phyloP scores from a whole-genome alignment of 2,113 vertebrate genomes.

The Ctenodactylus gundi region DNA sequence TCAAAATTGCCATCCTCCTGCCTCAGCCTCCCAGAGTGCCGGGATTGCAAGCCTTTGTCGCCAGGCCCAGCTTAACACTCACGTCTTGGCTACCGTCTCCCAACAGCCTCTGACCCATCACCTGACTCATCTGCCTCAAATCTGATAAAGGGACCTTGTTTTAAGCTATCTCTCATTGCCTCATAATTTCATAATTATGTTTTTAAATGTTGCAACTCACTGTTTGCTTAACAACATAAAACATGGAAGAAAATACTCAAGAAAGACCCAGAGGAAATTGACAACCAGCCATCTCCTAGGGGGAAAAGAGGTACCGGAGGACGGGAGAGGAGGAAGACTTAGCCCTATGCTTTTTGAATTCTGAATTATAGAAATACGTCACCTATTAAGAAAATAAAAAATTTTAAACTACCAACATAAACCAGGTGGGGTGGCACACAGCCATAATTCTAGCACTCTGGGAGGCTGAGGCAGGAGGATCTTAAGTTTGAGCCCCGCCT shows the following conservation, averaged over 20 bases:
- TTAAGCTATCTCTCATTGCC: not conserved
- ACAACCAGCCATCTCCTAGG: not conserved
- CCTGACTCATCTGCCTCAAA: not conserved
- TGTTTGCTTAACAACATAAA: not conserved
- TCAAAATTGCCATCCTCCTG: too few relatives aligned
- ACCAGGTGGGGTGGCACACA: not conserved
- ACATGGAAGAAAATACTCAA: not conserved
- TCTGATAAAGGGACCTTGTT: not conserved
- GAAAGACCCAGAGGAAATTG: not conserved
- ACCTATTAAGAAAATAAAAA: not conserved
- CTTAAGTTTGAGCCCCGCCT: not conserved
- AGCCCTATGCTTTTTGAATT: not conserved
- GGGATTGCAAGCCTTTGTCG: too few relatives aligned
- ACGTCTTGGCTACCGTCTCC: fast-evolving
- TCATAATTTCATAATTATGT: not conserved
- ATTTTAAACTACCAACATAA: not conserved
- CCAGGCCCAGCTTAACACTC: too few relatives aligned
- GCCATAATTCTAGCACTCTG: not conserved
- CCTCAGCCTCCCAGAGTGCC: too few relatives aligned
- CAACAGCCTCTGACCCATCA: fast-evolving
- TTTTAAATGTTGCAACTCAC: not conserved
- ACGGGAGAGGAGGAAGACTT: not conserved
- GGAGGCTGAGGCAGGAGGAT: not conserved
- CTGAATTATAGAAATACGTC: not conserved
- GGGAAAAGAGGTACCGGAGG: not conserved